Conservation (phyloP, 2,113 vertebrate species). For the Terrapene triunguis region DNA sequence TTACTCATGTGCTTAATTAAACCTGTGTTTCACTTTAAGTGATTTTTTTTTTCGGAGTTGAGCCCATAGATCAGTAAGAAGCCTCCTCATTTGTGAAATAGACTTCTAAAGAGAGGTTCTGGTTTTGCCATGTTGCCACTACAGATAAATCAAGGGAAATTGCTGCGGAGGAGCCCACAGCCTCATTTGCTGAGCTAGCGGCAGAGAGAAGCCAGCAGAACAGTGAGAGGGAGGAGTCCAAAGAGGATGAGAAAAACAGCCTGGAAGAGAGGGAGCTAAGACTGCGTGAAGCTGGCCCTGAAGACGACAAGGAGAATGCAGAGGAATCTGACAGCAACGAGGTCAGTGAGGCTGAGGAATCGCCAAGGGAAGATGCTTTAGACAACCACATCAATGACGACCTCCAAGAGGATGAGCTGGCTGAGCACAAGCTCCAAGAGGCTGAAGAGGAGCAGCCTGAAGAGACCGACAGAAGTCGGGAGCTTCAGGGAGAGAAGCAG, state of each 20-base stretch:
- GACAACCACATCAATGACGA: constrained; percentile 68
- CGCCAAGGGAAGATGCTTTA: constrained; percentile 27
- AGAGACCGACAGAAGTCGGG: constrained; percentile 27
- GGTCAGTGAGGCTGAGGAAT: constrained; percentile 1
- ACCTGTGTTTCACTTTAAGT: no score
- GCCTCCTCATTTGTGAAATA: background rate
- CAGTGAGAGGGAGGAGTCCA: constrained; percentile 59
- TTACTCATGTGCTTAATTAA: background rate
- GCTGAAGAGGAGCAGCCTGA: constrained; percentile 35
- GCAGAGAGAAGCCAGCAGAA: constrained; percentile 55
- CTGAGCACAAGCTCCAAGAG: constrained; percentile 32
- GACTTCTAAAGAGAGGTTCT: constrained; percentile 38
- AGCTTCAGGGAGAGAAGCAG: constrained; percentile 28
- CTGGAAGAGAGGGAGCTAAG: constrained; percentile 34
- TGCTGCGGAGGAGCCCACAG: constrained; percentile 57
- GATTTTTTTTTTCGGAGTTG: background rate
- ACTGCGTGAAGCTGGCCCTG: background rate
- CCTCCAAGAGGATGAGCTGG: constrained; percentile 56
- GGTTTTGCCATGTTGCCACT: constrained; percentile 33
- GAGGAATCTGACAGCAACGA: constrained; percentile 68
- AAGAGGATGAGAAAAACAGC: constrained; percentile 66
- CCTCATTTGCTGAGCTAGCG: constrained; percentile 63
- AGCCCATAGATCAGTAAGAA: background rate
- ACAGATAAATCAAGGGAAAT: constrained; percentile 73
- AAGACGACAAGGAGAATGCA: background rate